These are phyloP conservation scores for Anas bernieri DNA, from an alignment of 2,797 vertebrate species.

Conservation along the genomic window DNA sequence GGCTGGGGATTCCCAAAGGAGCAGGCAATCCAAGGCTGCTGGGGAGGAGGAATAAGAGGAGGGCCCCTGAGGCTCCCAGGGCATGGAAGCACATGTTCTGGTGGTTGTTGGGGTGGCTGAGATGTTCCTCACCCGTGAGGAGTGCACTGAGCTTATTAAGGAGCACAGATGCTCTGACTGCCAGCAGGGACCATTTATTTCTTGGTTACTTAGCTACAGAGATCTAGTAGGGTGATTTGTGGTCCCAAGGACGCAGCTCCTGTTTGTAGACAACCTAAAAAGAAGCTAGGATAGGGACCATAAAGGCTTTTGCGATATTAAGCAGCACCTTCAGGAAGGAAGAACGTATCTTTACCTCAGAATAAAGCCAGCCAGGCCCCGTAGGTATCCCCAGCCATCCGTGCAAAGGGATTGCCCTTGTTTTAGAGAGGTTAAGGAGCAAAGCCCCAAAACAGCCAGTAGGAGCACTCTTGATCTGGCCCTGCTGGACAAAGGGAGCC, in stretches of 20 bases:
- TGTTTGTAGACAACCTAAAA: background rate
- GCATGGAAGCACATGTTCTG: background rate
- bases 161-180: background rate
- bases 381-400: background rate
- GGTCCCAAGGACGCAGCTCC: background rate
- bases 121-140: background rate
- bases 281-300: background rate
- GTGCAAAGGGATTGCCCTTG: background rate
- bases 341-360: background rate
- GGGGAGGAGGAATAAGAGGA: background rate
- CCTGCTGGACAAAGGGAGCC: background rate
- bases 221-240: background rate
- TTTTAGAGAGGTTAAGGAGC: background rate
- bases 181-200: background rate
- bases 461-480: background rate
- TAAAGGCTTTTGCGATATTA: background rate
- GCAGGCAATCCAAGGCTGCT: background rate
- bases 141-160: background rate
- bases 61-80: background rate
- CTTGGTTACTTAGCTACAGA: background rate
- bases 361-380: background rate
- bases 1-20: background rate
- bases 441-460: rapidly evolving
- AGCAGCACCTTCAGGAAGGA: background rate
- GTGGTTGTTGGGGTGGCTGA: background rate